Evolutionary conservation across 1,140 invertebrate species (phyloP).

Genomic region (Aphelenchoides fujianensis): DNA sequence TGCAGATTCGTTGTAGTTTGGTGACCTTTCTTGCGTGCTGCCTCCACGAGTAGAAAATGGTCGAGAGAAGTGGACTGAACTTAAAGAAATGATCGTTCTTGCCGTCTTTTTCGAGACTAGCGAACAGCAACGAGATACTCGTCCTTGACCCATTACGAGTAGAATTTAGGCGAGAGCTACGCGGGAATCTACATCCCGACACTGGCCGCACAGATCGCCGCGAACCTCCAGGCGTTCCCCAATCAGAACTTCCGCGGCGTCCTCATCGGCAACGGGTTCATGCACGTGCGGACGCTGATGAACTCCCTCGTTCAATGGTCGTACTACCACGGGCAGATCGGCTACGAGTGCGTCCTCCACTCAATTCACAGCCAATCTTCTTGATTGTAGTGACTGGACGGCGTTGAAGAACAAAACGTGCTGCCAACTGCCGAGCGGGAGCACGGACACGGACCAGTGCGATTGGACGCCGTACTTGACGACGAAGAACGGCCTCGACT

Average conservation of each 20-base stretch:
- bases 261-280: slow-evolving; percentile 23
- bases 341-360: neutral
- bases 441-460: slow-evolving; percentile 10
- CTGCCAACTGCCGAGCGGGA: neutral
- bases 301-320: slow-evolving; percentile 24
- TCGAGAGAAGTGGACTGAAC: too few relatives aligned
- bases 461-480: slow-evolving; percentile 15
- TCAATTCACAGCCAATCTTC: neutral
- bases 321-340: slow-evolving; percentile 15
- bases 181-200: slow-evolving; percentile 24
- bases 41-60: neutral
- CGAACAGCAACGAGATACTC: too few relatives aligned
- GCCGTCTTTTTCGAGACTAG: too few relatives aligned
- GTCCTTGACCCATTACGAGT: too few relatives aligned
- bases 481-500: slow-evolving; percentile 18
- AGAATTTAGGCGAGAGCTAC: too few relatives aligned
- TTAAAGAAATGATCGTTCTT: too few relatives aligned
- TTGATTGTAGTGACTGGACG: slow-evolving; percentile 18
- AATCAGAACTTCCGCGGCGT: slow-evolving; percentile 18
- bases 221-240: slow-evolving; percentile 3
- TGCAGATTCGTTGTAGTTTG: too few relatives aligned
- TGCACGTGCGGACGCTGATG: slow-evolving; percentile 17
- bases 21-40: neutral
- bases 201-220: slow-evolving; percentile 10
- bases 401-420: slow-evolving; percentile 8